These are phyloP conservation scores for Sebastes elongatus DNA, from an alignment of 2,797 vertebrate genomes.

Conservation along the genomic window DNA sequence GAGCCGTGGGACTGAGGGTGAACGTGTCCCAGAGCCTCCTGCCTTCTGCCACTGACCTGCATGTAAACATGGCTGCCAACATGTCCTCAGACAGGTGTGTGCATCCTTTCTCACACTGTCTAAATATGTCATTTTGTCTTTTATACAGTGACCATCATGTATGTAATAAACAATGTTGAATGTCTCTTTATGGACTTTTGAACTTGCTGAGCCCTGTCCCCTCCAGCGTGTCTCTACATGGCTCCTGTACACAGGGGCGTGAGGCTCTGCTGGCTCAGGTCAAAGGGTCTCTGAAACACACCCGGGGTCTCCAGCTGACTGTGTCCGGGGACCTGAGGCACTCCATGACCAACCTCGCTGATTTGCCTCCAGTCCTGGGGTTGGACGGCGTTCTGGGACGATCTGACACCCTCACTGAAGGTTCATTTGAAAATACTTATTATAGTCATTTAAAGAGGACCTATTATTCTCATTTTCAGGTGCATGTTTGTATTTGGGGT, in stretches of 20 bases:
- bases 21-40: slow-evolving; percentile 81
- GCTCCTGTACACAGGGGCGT: slow-evolving; percentile 71
- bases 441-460: not conserved
- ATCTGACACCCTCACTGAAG: slow-evolving; percentile 72
- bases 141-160: not conserved
- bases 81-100: slow-evolving; percentile 83
- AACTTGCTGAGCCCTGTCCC: not conserved
- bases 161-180: not conserved
- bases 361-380: slow-evolving; percentile 74
- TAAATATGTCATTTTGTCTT: not conserved
- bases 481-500: fast-evolving
- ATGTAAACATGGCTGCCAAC: slow-evolving; percentile 79
- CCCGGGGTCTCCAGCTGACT: slow-evolving; percentile 67
- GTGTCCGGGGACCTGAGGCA: slow-evolving; percentile 79
- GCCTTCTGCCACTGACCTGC: slow-evolving; percentile 53
- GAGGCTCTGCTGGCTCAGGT: slow-evolving; percentile 69
- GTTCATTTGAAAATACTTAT: not conserved
- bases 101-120: not conserved
- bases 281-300: slow-evolving; percentile 67
- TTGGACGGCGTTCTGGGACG: slow-evolving; percentile 77
- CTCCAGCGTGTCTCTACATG: slow-evolving; percentile 77
- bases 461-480: no score
- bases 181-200: not conserved
- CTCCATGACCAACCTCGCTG: slow-evolving; percentile 69
- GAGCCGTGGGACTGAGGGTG: slow-evolving; percentile 59